A percentile compares a stretch with the other conserved stretches of the same genome.
Conservation (phyloP, 1,140 invertebrate genomes). For the Hycleus phaleratus region DNA sequence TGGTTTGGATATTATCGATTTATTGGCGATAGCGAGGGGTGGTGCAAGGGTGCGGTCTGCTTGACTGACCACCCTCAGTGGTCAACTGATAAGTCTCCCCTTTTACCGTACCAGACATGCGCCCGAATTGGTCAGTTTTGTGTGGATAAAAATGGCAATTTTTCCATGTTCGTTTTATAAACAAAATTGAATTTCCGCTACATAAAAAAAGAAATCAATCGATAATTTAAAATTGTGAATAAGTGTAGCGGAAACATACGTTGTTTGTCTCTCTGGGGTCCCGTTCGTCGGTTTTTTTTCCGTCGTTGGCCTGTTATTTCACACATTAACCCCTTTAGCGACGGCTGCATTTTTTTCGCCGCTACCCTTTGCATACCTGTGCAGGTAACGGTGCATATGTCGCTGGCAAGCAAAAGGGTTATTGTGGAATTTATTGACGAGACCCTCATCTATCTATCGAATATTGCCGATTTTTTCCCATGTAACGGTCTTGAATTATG, state of each 20-base stretch:
- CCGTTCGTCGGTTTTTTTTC: constrained; percentile 10
- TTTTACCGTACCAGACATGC: constrained; percentile 4
- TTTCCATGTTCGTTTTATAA: neutral
- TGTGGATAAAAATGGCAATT: too few relatives aligned
- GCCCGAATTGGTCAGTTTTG: constrained; percentile 15
- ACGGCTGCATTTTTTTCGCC: neutral
- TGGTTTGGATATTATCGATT: too few relatives aligned
- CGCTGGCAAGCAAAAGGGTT: constrained; percentile 14
- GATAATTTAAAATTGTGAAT: constrained; percentile 10
- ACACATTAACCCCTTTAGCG: constrained; percentile 11
- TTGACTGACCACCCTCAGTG: constrained; percentile 32
- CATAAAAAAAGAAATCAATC: constrained; percentile 3
- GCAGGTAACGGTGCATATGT: constrained; percentile 22
- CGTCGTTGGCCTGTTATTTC: constrained; percentile 2
- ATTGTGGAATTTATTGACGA: too few relatives aligned
- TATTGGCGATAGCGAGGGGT: constrained; percentile 17
- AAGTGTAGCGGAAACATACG: constrained; percentile 13
- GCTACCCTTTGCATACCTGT: constrained; percentile 13
- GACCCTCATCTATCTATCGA: too few relatives aligned
- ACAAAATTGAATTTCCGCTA: constrained; percentile 7
- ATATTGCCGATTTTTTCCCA: too few relatives aligned
- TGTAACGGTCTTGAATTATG: too few relatives aligned
- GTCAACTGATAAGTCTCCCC: constrained; percentile 17
- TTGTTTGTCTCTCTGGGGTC: neutral
- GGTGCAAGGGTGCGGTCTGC: constrained; percentile 25